A percentile compares a stretch with the other conserved stretches of the same genome.
phyloP scores from a whole-genome alignment of 2,888 invertebrate species.

The Eupeodes latifasciatus region DNA sequence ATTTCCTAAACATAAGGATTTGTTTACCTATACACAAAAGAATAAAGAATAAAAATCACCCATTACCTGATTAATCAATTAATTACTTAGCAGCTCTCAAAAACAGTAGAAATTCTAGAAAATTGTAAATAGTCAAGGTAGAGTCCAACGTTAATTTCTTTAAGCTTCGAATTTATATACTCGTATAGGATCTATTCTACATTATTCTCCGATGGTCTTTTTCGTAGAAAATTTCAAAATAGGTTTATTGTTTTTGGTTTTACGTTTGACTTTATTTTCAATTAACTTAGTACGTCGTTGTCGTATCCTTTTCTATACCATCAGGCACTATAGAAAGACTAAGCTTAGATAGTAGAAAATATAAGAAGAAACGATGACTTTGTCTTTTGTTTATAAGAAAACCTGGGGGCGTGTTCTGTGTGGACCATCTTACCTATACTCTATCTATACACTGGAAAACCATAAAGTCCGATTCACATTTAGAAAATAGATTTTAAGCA shows the following conservation, averaged over 20 bases:
- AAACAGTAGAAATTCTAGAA: too few relatives aligned
- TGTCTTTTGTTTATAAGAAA: conserved; percentile 9
- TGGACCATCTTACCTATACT: too few relatives aligned
- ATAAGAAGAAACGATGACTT: conserved; percentile 12
- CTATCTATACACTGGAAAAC: not conserved
- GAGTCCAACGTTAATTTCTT: too few relatives aligned
- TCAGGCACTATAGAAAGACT: too few relatives aligned
- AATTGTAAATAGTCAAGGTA: too few relatives aligned
- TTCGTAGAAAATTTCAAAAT: conserved; percentile 27
- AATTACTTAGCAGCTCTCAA: too few relatives aligned
- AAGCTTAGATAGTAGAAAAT: conserved; percentile 7
- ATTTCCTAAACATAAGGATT: too few relatives aligned
- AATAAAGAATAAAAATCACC: too few relatives aligned
- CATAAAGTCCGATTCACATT: conserved; percentile 12
- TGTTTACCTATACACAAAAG: too few relatives aligned
- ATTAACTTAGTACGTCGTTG: not conserved
- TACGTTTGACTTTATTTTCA: conserved; percentile 57
- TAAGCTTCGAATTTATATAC: too few relatives aligned
- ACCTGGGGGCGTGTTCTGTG: conserved; percentile 5
- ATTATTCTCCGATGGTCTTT: conserved; percentile 5
- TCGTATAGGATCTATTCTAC: too few relatives aligned
- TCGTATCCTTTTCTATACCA: not conserved
- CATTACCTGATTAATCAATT: too few relatives aligned
- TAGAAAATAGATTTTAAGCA: conserved; percentile 28
- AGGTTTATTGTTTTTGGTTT: conserved; percentile 57